phyloP scores from a whole-genome alignment of 1,140 invertebrate species.

The Cydia strobilella region DNA sequence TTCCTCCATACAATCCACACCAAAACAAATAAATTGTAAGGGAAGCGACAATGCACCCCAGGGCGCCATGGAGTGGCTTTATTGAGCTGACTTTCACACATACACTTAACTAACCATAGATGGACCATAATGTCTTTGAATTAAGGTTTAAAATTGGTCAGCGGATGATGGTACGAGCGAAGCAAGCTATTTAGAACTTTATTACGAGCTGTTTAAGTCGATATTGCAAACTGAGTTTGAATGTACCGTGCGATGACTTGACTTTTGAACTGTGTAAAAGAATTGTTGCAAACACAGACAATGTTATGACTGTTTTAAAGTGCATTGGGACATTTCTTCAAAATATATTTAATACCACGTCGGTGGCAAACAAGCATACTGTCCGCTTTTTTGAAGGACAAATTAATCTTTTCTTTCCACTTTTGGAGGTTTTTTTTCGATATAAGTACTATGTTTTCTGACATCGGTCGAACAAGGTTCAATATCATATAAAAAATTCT shows the following conservation, averaged over 20 bases:
- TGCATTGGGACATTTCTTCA: neutral
- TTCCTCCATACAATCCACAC: neutral
- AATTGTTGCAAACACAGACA: neutral
- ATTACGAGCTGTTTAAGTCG: neutral
- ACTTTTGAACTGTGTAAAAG: slow-evolving; percentile 1
- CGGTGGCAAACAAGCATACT: too few relatives aligned
- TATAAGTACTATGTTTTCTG: too few relatives aligned
- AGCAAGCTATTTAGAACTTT: neutral
- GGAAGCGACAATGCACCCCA: slow-evolving; percentile 17
- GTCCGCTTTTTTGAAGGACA: too few relatives aligned
- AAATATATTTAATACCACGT: too few relatives aligned
- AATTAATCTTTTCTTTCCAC: too few relatives aligned
- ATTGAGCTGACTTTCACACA: neutral
- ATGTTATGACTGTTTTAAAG: neutral
- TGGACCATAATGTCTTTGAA: too few relatives aligned
- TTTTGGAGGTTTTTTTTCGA: too few relatives aligned
- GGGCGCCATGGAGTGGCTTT: slow-evolving; percentile 17
- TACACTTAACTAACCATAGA: neutral
- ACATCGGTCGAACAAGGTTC: too few relatives aligned
- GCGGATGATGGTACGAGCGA: too few relatives aligned
- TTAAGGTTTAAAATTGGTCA: too few relatives aligned
- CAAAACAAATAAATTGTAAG: slow-evolving; percentile 5
- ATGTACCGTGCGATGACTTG: neutral
- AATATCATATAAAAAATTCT: too few relatives aligned
- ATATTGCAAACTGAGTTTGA: neutral